Conservation (phyloP, 2,797 vertebrate genomes). For the Spondyliosoma cantharus region DNA sequence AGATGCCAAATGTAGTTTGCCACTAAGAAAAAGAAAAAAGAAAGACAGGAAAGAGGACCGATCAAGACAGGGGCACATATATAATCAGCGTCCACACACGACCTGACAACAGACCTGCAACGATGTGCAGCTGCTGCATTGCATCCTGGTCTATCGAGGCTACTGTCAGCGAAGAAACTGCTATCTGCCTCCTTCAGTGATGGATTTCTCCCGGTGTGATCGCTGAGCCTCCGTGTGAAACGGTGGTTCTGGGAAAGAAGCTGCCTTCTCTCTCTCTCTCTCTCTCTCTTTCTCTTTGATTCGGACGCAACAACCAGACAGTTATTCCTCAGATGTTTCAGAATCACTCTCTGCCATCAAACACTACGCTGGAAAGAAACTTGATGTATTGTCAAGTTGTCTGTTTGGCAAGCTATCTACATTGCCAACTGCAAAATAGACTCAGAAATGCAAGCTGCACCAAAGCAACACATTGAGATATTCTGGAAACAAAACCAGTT, state of each 20-base stretch:
- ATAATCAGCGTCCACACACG: not conserved
- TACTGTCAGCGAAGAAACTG: slow-evolving; percentile 42
- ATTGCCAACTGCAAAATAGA: slow-evolving; percentile 4
- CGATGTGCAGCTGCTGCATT: slow-evolving; percentile 39
- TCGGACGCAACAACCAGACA: slow-evolving; percentile 2
- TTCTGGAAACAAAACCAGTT: too few relatives aligned
- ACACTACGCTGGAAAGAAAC: not conserved
- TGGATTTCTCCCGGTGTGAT: slow-evolving; percentile 52
- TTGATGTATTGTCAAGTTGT: slow-evolving; percentile 14
- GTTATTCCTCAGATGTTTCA: slow-evolving; percentile 17
- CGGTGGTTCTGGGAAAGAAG: slow-evolving; percentile 13
- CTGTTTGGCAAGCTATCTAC: slow-evolving; percentile 19
- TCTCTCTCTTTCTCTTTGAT: slow-evolving; percentile 17
- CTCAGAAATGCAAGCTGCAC: not conserved
- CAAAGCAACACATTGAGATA: not conserved
- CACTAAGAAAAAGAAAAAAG: not conserved
- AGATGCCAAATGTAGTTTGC: not conserved
- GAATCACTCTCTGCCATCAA: slow-evolving; percentile 26
- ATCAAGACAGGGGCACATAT: not conserved
- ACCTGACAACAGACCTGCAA: slow-evolving; percentile 14
- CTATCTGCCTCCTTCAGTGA: slow-evolving; percentile 34
- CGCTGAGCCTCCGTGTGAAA: slow-evolving; percentile 23
- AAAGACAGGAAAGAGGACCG: not conserved
- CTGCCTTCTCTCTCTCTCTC: not conserved
- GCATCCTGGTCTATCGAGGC: slow-evolving; percentile 54